These are phyloP conservation scores for Eulacestoma nigropectus DNA, from an alignment of 2,113 vertebrate genomes.

Conservation along the genomic window DNA sequence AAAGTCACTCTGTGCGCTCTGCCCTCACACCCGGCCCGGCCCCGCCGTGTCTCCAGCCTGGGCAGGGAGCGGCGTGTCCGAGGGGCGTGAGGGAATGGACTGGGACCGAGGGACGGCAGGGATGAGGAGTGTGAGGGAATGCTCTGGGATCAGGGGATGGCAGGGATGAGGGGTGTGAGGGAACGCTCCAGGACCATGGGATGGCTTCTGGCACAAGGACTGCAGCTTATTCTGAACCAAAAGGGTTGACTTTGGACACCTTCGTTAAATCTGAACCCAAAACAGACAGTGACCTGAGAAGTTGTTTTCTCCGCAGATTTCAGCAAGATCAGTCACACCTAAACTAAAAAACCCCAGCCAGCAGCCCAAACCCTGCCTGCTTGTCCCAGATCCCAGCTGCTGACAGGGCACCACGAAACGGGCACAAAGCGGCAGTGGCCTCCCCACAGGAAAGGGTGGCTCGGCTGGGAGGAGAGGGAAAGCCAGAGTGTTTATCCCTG, in stretches of 20 bases:
- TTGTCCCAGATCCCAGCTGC: background rate
- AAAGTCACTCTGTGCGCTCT: background rate
- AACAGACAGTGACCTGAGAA: background rate
- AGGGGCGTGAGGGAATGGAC: background rate
- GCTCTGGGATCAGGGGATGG: background rate
- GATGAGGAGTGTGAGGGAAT: background rate
- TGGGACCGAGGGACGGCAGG: background rate
- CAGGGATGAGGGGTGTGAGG: background rate
- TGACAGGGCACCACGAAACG: rapidly evolving
- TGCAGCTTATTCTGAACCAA: background rate
- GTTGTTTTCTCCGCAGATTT: background rate
- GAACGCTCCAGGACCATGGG: background rate
- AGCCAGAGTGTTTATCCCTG: background rate
- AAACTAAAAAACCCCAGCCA: background rate
- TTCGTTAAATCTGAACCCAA: background rate
- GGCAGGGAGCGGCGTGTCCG: background rate
- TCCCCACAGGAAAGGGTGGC: background rate
- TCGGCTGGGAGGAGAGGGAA: background rate
- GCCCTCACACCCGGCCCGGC: background rate
- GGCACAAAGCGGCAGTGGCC: rapidly evolving
- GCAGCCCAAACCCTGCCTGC: background rate
- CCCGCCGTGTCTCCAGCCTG: background rate
- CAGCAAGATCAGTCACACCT: background rate
- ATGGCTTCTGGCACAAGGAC: background rate
- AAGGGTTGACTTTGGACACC: background rate